A percentile compares a stretch with the other conserved stretches of the same genome.
phyloP scores from a whole-genome alignment of 2,113 vertebrate genomes.

The Lynx canadensis region DNA sequence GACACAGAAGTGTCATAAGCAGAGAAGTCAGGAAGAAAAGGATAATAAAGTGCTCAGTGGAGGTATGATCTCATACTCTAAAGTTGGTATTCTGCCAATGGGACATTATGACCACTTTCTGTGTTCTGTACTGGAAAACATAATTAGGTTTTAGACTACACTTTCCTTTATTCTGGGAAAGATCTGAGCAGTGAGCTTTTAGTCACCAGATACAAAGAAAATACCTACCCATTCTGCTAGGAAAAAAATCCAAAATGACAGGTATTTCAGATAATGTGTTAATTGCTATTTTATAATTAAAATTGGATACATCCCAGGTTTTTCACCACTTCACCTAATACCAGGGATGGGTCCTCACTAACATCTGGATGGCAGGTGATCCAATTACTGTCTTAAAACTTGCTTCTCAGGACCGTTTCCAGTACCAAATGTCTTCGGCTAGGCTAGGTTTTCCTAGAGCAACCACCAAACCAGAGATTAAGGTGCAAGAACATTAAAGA shows the following conservation, averaged over 20 bases:
- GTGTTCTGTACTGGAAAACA: background rate
- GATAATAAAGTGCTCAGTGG: background rate
- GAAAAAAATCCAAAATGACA: background rate
- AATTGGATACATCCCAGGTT: background rate
- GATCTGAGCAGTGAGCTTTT: background rate
- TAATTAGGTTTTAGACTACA: background rate
- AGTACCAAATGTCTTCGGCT: background rate
- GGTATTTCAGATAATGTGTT: background rate
- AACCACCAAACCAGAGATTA: background rate
- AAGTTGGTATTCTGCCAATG: background rate
- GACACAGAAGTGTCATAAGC: background rate
- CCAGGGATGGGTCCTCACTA: background rate
- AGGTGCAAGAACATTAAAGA: background rate
- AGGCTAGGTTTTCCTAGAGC: background rate
- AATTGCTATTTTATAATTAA: background rate
- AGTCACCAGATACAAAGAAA: background rate
- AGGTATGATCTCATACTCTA: background rate
- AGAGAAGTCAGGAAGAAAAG: background rate
- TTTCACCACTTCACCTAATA: background rate
- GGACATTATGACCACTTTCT: background rate
- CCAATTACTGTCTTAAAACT: background rate
- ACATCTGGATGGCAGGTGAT: background rate
- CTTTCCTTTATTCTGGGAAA: background rate
- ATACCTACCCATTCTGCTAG: background rate
- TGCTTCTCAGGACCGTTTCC: background rate